Percentiles rank a stretch among this genome's conserved stretches.
These are phyloP conservation scores for Motacilla tschutschensis DNA, from an alignment of 2,113 vertebrate species.

Conservation along the genomic window DNA sequence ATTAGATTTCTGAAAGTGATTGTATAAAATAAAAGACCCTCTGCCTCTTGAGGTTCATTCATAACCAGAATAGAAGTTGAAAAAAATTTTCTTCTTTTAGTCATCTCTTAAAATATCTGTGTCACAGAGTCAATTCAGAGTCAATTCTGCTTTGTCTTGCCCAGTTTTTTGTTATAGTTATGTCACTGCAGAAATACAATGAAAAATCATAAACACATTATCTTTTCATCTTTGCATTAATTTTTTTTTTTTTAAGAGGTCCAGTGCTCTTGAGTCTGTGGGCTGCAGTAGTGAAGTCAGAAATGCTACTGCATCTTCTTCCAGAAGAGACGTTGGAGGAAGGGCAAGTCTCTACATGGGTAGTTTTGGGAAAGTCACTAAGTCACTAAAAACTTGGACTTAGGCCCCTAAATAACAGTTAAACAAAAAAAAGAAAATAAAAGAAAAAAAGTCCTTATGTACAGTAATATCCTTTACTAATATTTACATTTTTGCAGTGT, in stretches of 20 bases:
- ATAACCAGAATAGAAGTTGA: not conserved
- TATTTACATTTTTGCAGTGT: not conserved
- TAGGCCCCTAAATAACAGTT: fast-evolving
- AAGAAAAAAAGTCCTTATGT: fast-evolving
- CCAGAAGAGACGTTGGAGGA: not conserved
- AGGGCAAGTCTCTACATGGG: not conserved
- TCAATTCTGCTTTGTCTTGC: not conserved
- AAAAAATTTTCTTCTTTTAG: not conserved
- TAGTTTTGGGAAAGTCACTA: not conserved
- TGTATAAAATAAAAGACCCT: not conserved
- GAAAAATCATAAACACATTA: too few species aligned
- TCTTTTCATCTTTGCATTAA: too few species aligned
- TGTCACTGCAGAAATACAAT: too few species aligned
- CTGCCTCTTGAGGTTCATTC: not conserved
- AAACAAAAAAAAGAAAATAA: not conserved
- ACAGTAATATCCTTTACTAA: not conserved
- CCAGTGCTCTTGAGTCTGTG: too few species aligned
- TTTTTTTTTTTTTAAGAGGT: too few species aligned
- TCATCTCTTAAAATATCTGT: fast-evolving
- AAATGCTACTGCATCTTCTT: not conserved
- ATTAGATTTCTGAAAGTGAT: not conserved
- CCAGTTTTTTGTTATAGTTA: not conserved
- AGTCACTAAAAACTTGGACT: not conserved
- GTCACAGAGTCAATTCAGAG: not conserved
- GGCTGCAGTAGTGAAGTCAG: too few species aligned